Evolutionary conservation across 2,888 invertebrate genomes (phyloP).

Genomic region (Ptychoptera contaminata): DNA sequence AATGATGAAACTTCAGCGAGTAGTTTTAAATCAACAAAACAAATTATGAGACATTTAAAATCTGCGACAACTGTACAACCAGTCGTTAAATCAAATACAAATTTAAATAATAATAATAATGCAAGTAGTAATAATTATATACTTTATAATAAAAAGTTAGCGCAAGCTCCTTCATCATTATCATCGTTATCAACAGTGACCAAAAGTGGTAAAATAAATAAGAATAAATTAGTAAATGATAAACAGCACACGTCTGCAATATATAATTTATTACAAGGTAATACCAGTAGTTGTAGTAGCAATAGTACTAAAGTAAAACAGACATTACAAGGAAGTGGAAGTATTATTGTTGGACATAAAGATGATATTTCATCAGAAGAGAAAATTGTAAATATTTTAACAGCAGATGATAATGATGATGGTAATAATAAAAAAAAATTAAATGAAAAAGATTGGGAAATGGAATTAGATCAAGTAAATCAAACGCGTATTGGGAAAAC

Average conservation of each 20-base stretch:
- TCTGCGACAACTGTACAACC: constrained; percentile 4
- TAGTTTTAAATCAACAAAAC: not conserved
- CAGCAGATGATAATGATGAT: not conserved
- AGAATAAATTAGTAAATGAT: too few species aligned
- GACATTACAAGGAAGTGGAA: too few species aligned
- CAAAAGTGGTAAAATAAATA: too few species aligned
- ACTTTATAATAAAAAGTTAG: not conserved
- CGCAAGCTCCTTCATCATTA: not conserved
- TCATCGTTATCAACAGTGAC: not conserved
- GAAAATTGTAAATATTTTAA: too few species aligned
- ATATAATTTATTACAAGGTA: too few species aligned
- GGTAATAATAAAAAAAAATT: constrained; percentile 1
- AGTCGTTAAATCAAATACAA: constrained; percentile 6
- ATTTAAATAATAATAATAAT: constrained; percentile 1
- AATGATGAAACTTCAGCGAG: not conserved
- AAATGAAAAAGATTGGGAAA: constrained; percentile 37
- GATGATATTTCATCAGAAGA: too few species aligned
- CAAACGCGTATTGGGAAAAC: not conserved
- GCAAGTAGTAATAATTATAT: not conserved
- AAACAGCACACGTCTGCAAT: too few species aligned
- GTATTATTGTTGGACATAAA: too few species aligned
- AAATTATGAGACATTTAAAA: constrained; percentile 8
- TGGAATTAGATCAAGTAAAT: constrained; percentile 38
- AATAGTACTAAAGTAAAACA: not conserved
- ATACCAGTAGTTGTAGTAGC: not conserved